A percentile compares a stretch with the other conserved stretches of the same genome.
Evolutionary conservation across 2,113 vertebrate species (phyloP).

Genomic region (Ochotona princeps): DNA sequence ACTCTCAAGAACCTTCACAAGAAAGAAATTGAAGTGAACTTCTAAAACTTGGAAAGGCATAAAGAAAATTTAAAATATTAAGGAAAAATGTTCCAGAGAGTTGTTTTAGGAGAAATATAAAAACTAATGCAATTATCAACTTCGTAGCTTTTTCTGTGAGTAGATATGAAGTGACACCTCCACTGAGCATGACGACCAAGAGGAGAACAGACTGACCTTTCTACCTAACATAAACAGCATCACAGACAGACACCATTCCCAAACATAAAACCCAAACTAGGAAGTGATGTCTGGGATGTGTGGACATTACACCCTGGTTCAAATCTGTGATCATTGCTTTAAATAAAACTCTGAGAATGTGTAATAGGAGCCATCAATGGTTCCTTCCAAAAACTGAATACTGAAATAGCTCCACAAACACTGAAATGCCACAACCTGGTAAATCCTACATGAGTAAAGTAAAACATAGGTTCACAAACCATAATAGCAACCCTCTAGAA

Average conservation of each 20-base stretch:
- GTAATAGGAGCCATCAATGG: neutral
- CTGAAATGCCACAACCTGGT: neutral
- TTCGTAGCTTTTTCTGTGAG: neutral
- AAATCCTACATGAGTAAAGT: neutral
- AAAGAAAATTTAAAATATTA: constrained; percentile 45
- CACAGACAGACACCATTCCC: neutral
- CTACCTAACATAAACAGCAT: neutral
- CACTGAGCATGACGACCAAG: neutral
- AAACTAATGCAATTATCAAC: neutral
- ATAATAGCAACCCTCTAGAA: neutral
- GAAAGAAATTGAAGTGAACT: neutral
- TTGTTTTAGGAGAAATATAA: constrained; percentile 45
- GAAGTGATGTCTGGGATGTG: neutral
- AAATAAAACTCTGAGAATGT: constrained; percentile 2
- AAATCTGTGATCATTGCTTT: constrained; percentile 20
- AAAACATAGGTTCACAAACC: constrained; percentile 4
- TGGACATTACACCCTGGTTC: neutral
- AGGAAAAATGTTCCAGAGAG: neutral
- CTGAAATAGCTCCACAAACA: constrained; percentile 26
- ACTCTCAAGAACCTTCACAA: neutral
- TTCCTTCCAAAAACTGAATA: neutral
- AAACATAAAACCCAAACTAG: constrained; percentile 3
- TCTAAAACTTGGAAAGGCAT: neutral
- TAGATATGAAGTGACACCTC: constrained; percentile 30
- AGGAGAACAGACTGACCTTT: neutral